Evolutionary conservation across 2,113 vertebrate species (phyloP), one percentile per base, ranked within the genome.

Genomic region (Sapayoa aenigma): DNA sequence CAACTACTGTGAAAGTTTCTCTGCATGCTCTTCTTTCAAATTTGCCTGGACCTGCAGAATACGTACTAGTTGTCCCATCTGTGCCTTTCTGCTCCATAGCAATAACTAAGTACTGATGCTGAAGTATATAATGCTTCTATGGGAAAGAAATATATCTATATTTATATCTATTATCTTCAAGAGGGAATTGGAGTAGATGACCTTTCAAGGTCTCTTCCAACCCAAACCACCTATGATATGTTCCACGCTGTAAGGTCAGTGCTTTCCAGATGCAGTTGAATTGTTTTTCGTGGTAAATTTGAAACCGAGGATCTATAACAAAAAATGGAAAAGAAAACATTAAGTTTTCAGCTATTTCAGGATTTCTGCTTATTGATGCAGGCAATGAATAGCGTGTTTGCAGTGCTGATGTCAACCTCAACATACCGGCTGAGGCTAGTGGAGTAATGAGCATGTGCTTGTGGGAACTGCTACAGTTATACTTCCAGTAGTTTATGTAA

Each of bases 81-180:
- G 41, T 58, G 49, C 62, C 52, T 82, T 62, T 73, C 82, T 87
- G 56, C 58, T 87, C 76, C 69, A 28, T 14, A 50, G 22, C 52
- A 65, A 3, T 53, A 56, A 56, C 0, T 47, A 0, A 23, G 21
- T 46, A 8, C 11, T 59, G 46, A 17, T 15, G 37, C 30, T 55
- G 31, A 76, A 39, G 15, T 41, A 39, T 35, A 7, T 14, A 27
- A 25, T 75, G 41, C n/a, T 92, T 90, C 58, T 77, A 0, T 44
- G 39, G 66, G 23, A 82, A 60, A 28, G 20, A 86, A 63, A 63
- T 49, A 14, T 14, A 15, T 35, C 22, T 53, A 0, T 52, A 24
- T 41, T 41, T 44, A 4, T 52, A 4, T 60, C 4, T 69, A n/a
- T 0, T 42, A 4, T 75, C 7, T 58, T 24, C 39, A 42, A 52